A percentile compares a stretch with the other conserved stretches of the same genome.
These are phyloP conservation scores for Amaurobius ferox DNA, from an alignment of 2,888 invertebrate genomes.

Conservation along the genomic window DNA sequence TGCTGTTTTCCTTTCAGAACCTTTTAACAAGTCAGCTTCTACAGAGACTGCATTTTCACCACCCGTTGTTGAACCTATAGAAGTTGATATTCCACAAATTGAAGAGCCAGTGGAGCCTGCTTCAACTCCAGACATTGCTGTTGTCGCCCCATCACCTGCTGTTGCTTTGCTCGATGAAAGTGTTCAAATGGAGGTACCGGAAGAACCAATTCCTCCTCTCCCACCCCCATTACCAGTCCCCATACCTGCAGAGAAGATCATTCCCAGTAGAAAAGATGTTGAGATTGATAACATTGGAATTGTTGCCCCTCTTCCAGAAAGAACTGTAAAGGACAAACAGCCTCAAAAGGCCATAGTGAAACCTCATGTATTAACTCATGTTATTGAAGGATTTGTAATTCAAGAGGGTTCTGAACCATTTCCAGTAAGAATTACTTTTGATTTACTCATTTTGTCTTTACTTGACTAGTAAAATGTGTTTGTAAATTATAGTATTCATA, in stretches of 20 bases:
- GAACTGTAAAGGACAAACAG: slow-evolving; percentile 71
- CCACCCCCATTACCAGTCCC: slow-evolving; percentile 5
- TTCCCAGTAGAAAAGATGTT: slow-evolving; percentile 48
- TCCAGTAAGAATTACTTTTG: slow-evolving; percentile 77
- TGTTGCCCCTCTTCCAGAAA: slow-evolving; percentile 56
- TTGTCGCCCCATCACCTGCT: slow-evolving; percentile 53
- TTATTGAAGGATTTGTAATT: slow-evolving; percentile 97
- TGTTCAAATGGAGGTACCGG: slow-evolving; percentile 26
- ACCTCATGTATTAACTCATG: slow-evolving; percentile 92
- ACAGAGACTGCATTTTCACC: slow-evolving; percentile 61
- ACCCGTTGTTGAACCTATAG: slow-evolving; percentile 20
- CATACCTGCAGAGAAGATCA: slow-evolving; percentile 43
- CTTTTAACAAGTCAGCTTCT: slow-evolving; percentile 46
- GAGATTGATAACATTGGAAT: slow-evolving; percentile 54
- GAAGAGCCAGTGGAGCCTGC: slow-evolving; percentile 20
- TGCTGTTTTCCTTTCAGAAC: slow-evolving; percentile 32
- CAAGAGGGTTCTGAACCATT: slow-evolving; percentile 85
- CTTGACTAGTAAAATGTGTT: too few species aligned
- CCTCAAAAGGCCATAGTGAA: slow-evolving; percentile 74
- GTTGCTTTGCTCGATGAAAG: slow-evolving; percentile 33
- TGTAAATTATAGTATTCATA: too few species aligned
- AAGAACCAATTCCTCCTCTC: not conserved
- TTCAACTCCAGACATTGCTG: slow-evolving; percentile 43
- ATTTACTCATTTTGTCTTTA: too few species aligned
- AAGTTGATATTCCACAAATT: slow-evolving; percentile 31